Percentiles rank a stretch among this genome's conserved stretches.
Conservation (phyloP, 2,888 invertebrate genomes). For the Morinoia aosen region DNA sequence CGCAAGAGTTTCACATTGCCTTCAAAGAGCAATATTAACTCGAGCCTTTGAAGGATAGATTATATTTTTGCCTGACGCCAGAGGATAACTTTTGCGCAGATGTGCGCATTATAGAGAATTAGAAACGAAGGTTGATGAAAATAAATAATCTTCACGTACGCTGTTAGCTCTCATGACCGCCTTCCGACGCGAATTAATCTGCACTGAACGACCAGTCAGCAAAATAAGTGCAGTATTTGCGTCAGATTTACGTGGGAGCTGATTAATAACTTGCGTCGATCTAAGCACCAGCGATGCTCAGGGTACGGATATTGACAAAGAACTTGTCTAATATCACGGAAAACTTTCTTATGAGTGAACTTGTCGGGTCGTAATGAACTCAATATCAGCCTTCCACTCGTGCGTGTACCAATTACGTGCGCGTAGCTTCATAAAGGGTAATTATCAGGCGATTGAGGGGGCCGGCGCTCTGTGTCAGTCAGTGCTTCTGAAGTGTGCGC, state of each 20-base stretch:
- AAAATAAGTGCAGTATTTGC: not conserved
- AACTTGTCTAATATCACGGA: not conserved
- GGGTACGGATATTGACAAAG: not conserved
- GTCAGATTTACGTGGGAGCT: not conserved
- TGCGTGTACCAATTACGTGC: not conserved
- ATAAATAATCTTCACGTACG: no score
- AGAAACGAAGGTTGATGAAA: no score
- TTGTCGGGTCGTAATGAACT: not conserved
- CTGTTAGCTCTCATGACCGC: not conserved
- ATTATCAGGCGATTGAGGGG: not conserved
- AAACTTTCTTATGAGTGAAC: conserved; percentile 2
- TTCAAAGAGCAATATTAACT: no score
- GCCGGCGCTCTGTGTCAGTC: not conserved
- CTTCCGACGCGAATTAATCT: not conserved
- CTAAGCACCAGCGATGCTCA: not conserved
- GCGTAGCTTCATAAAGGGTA: not conserved
- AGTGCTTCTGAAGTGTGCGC: not conserved
- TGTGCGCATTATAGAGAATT: no score
- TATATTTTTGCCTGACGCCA: no score
- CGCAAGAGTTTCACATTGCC: no score
- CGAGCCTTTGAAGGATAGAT: no score
- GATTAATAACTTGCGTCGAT: not conserved
- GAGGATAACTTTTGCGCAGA: no score
- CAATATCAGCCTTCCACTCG: not conserved
- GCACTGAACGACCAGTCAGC: not conserved